These are phyloP conservation scores for Labroides dimidiatus DNA, from an alignment of 2,797 vertebrate species.

Conservation along the genomic window DNA sequence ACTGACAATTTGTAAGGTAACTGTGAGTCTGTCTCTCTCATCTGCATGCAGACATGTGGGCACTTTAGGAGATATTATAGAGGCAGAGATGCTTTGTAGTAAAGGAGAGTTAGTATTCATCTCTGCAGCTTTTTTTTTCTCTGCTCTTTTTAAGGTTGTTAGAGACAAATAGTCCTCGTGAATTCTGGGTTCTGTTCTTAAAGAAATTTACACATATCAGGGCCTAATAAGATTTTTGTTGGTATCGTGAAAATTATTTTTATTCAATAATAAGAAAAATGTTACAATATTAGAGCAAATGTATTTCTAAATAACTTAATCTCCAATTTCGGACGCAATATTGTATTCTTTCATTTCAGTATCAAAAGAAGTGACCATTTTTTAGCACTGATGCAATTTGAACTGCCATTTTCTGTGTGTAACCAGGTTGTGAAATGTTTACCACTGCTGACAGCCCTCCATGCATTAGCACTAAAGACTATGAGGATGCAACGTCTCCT, in stretches of 20 bases:
- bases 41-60: constrained; percentile 54
- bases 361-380: background rate
- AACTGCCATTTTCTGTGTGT: constrained; percentile 19
- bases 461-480: constrained; percentile 28
- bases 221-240: too few relatives aligned
- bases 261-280: too few relatives aligned
- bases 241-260: too few relatives aligned
- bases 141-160: constrained; percentile 6
- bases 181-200: constrained; percentile 13
- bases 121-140: constrained; percentile 19
- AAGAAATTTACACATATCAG: background rate
- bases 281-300: too few relatives aligned
- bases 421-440: constrained; percentile 42
- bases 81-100: constrained; percentile 27
- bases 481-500: constrained; percentile 43
- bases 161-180: constrained; percentile 8
- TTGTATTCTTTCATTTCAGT: background rate
- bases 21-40: constrained; percentile 40
- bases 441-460: constrained; percentile 43
- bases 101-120: constrained; percentile 25
- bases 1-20: constrained; percentile 46
- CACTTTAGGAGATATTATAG: constrained; percentile 38
- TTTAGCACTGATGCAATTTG: constrained; percentile 15
- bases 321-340: background rate
- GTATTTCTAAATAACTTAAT: too few relatives aligned